Evolutionary conservation across 2,113 vertebrate species (phyloP).

Genomic region (Pseudonaja textilis): DNA sequence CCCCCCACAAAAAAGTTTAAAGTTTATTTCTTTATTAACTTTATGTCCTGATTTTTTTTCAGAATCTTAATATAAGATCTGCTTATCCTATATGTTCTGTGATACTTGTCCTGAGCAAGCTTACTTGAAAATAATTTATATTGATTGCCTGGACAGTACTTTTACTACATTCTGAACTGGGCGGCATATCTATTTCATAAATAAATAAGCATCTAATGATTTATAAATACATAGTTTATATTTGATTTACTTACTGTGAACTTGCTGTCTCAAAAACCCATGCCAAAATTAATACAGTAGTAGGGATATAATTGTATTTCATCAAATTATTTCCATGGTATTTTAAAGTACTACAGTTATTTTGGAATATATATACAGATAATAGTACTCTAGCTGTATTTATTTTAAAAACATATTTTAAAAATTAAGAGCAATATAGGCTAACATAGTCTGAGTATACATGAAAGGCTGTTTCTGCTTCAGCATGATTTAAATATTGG

Average conservation of each 20-base stretch:
- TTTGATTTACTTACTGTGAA: not conserved
- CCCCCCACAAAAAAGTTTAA: not conserved
- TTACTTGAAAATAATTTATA: not conserved
- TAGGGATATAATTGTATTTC: not conserved
- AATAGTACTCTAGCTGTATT: not conserved
- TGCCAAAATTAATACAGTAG: not conserved
- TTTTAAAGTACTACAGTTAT: constrained; percentile 1
- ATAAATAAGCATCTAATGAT: not conserved
- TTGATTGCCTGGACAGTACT: not conserved
- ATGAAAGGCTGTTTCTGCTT: not conserved
- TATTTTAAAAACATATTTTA: not conserved
- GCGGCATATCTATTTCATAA: not conserved
- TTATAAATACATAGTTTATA: not conserved
- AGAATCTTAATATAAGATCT: not conserved
- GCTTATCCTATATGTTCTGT: not conserved
- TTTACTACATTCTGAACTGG: not conserved
- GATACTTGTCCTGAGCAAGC: not conserved
- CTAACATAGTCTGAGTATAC: not conserved
- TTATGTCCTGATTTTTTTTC: not conserved
- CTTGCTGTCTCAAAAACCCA: not conserved
- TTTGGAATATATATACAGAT: not conserved
- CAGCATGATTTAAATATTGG: not conserved
- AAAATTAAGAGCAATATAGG: accelerated
- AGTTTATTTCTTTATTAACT: not conserved
- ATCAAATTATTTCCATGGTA: not conserved